Percentiles rank a stretch among this genome's conserved stretches.
Evolutionary conservation across 2,888 invertebrate species (phyloP).

Genomic region (Noctua janthina): DNA sequence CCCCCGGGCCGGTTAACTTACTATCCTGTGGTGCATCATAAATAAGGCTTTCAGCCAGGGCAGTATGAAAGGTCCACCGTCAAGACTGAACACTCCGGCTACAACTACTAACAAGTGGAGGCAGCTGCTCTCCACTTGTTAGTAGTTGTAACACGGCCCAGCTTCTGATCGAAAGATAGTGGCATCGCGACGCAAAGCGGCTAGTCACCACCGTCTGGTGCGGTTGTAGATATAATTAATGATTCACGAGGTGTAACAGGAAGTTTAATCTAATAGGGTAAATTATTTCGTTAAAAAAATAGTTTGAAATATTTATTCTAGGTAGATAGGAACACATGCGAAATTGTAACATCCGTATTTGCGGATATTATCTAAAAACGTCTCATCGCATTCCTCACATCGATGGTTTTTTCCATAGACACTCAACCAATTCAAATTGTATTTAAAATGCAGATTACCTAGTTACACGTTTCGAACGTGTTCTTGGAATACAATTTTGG

Average conservation of each 20-base stretch:
- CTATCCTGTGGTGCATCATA: neutral
- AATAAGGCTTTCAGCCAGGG: neutral
- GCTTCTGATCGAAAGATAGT: neutral
- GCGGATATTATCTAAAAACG: neutral
- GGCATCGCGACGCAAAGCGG: neutral
- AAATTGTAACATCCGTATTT: neutral
- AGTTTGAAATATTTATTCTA: neutral
- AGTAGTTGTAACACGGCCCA: neutral
- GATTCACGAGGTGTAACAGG: conserved; percentile 3
- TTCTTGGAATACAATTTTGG: conserved; percentile 27
- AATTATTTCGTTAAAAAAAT: neutral
- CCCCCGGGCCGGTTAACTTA: too few species aligned
- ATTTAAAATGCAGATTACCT: conserved; percentile 42
- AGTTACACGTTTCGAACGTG: conserved; percentile 11
- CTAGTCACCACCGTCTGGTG: neutral
- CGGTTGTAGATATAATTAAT: neutral
- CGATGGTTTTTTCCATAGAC: neutral
- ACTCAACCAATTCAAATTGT: conserved; percentile 27
- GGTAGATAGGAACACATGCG: neutral
- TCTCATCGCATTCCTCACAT: neutral
- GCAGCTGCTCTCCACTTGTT: neutral
- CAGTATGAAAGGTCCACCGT: neutral
- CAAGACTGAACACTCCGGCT: neutral
- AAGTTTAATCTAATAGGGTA: neutral
- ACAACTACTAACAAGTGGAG: too few species aligned